A percentile compares a stretch with the other conserved stretches of the same genome.
These are phyloP conservation scores for Leucosticte australis DNA, from an alignment of 2,113 vertebrate species.

Conservation along the genomic window DNA sequence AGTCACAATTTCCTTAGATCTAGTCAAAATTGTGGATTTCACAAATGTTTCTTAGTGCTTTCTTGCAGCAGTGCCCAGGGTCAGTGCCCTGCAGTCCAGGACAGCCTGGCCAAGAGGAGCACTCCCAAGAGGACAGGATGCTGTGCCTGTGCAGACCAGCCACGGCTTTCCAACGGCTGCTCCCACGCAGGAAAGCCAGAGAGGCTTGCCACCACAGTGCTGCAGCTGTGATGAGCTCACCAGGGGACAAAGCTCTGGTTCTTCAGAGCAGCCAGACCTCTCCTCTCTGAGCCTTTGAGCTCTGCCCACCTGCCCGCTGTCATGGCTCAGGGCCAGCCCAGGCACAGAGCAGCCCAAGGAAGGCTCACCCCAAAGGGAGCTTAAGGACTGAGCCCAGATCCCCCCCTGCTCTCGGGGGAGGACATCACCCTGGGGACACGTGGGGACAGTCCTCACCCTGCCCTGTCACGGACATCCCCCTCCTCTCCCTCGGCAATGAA, in stretches of 20 bases:
- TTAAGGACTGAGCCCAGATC: too few relatives aligned
- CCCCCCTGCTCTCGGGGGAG: rapidly evolving
- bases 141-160: rapidly evolving
- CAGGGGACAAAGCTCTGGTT: rapidly evolving
- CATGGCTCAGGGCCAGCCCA: rapidly evolving
- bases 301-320: rapidly evolving
- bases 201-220: rapidly evolving
- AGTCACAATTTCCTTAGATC: neutral
- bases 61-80: rapidly evolving
- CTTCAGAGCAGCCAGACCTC: neutral
- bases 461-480: rapidly evolving
- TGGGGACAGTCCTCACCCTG: too few relatives aligned
- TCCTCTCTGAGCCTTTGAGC: rapidly evolving
- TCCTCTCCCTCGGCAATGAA: rapidly evolving
- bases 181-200: rapidly evolving
- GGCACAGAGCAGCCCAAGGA: rapidly evolving
- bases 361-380: rapidly evolving
- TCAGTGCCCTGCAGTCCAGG: rapidly evolving
- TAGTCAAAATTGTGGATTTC: rapidly evolving
- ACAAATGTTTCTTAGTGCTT: rapidly evolving
- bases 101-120: neutral
- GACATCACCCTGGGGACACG: rapidly evolving
- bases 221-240: rapidly evolving
- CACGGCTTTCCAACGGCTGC: rapidly evolving
- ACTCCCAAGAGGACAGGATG: rapidly evolving